Base-by-base conservation (phyloP, 2,797 vertebrate species). In the Prunella strophiata region DNA sequence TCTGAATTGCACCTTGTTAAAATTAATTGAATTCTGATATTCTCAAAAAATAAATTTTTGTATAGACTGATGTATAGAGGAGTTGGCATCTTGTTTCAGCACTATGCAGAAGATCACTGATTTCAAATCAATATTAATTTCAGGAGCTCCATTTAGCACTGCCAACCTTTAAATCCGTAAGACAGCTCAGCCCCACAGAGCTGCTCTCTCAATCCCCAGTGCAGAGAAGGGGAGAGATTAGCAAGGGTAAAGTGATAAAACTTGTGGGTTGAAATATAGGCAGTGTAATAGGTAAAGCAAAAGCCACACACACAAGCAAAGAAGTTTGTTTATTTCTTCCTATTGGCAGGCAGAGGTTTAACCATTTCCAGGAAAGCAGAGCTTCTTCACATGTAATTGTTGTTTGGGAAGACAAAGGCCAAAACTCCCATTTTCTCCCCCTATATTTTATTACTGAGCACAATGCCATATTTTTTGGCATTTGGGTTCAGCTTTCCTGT, bases 101-200 rank as follows among this genome's bases (percentile, higher is more conserved):
- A 30, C 40, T 59, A 22, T 47, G 23, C 25, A 45, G n/a, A 79
- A 66, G 9, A 50, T n/a, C 32, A 55, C 29, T 36, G 30, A 26
- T 81, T 81, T 89, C 25, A 74, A 74, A 74, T 63, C 17, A 34
- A 13, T 50, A 16, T 57, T 52, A 29, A 48, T 67, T 77, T 38
- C 34, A 16, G 17, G 48, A 51, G 20, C 4, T 57, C 16, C 23
- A 11, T 75, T 91, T 66, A 59, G 36, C 62, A 20, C 45, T 75
- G 16, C n/a, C 3, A 1, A 13, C 0, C 0, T 43, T 86, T 74
- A 67, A 62, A 40, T 6, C n/a, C 12, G 2, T 22, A 36, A 38
- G 9, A 29, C 43, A 79, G 11, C 29, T 88, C 29, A 76, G 59
- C 3, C 22, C 18, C 32, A 42, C 6, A 10, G 1, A 85, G 29